Conservation (phyloP, 2,888 invertebrate species). For the Drosophila aldrichi region DNA sequence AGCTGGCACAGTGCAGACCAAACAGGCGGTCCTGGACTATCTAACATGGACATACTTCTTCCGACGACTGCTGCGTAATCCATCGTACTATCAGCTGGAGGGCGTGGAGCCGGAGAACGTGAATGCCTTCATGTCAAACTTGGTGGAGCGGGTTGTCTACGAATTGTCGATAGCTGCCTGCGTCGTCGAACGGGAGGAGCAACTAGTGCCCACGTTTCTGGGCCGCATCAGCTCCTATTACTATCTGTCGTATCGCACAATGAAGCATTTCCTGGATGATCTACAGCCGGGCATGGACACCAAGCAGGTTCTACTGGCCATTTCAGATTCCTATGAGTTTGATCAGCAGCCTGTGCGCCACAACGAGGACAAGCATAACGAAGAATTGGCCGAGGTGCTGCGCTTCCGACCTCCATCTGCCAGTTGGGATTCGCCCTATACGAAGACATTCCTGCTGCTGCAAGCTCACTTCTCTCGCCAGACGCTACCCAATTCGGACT, state of each 20-base stretch:
- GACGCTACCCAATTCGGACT: slow-evolving; percentile 95
- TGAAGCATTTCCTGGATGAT: slow-evolving; percentile 91
- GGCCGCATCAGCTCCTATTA: slow-evolving; percentile 98
- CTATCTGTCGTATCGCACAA: slow-evolving; percentile 96
- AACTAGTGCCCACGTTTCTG: slow-evolving; percentile 88
- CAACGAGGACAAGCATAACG: slow-evolving; percentile 97
- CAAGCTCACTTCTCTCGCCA: slow-evolving; percentile 97
- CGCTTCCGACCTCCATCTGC: slow-evolving; percentile 90
- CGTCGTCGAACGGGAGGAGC: slow-evolving; percentile 88
- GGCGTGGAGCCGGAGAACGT: slow-evolving; percentile 89
- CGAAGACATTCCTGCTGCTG: slow-evolving; percentile 96
- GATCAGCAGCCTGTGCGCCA: slow-evolving; percentile 98
- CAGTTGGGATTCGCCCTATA: slow-evolving; percentile 95
- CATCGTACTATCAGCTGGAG: slow-evolving; percentile 94
- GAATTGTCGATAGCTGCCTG: slow-evolving; percentile 92
- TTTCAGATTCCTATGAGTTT: slow-evolving; percentile 95
- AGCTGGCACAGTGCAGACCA: slow-evolving; percentile 96
- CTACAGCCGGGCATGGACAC: slow-evolving; percentile 88
- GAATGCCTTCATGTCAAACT: slow-evolving; percentile 91
- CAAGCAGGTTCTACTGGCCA: slow-evolving; percentile 90
- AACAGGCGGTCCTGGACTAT: slow-evolving; percentile 97
- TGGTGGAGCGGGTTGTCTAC: slow-evolving; percentile 92
- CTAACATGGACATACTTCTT: slow-evolving; percentile 99
- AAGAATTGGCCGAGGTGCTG: slow-evolving; percentile 93
- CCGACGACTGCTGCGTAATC: slow-evolving; percentile 95